Percentiles rank a stretch among this genome's conserved stretches.
These are phyloP conservation scores for Escarpia spicata DNA, from an alignment of 2,888 invertebrate species.

Conservation along the genomic window DNA sequence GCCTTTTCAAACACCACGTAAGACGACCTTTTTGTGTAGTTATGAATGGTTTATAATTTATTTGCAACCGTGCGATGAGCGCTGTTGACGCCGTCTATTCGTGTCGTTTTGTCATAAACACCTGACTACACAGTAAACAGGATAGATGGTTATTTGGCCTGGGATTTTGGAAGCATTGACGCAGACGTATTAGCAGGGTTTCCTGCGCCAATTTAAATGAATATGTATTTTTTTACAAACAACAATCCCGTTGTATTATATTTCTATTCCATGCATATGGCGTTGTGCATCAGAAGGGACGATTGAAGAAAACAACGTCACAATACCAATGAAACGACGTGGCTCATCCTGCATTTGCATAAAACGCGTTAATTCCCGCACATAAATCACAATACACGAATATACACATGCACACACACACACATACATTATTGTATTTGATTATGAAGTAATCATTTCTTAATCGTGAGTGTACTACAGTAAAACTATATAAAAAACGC, in stretches of 20 bases:
- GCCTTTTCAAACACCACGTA: too few relatives aligned
- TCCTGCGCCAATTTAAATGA: background rate
- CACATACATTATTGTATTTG: background rate
- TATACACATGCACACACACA: background rate
- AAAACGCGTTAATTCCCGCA: background rate
- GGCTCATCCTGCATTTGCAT: background rate
- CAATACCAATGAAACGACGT: too few relatives aligned
- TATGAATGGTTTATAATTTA: background rate
- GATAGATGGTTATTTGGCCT: background rate
- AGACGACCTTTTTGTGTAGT: background rate
- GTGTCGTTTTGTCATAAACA: background rate
- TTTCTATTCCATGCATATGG: background rate
- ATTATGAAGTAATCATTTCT: too few relatives aligned
- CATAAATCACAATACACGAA: background rate
- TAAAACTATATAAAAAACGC: background rate
- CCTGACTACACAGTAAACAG: background rate
- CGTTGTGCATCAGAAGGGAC: too few relatives aligned
- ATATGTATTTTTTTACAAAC: background rate
- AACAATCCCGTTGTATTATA: background rate
- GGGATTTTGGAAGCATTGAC: background rate
- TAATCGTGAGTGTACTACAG: background rate
- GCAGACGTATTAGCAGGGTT: background rate
- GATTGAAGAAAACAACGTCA: too few relatives aligned
- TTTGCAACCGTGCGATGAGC: background rate
- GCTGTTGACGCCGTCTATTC: background rate